These are phyloP conservation scores for Papilio polytes DNA, from an alignment of 1,140 invertebrate species.

Conservation along the genomic window DNA sequence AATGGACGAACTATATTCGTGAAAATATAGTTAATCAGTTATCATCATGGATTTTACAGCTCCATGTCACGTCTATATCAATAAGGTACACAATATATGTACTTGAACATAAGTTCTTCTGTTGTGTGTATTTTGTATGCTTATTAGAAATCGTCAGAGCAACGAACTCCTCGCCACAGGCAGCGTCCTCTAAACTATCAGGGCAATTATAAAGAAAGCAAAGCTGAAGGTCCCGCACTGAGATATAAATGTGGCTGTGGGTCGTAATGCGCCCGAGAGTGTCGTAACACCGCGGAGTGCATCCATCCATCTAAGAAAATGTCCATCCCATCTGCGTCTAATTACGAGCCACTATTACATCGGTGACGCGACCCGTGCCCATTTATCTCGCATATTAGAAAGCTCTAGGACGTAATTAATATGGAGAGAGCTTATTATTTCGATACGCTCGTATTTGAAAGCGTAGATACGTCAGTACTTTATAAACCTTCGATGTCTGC, in stretches of 20 bases:
- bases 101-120: neutral
- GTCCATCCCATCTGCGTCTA: slow-evolving; percentile 59
- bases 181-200: slow-evolving; percentile 17
- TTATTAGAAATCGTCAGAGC: neutral
- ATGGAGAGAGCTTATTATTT: slow-evolving; percentile 79
- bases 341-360: slow-evolving; percentile 68
- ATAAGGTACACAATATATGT: neutral
- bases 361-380: slow-evolving; percentile 46
- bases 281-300: slow-evolving; percentile 52
- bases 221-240: slow-evolving; percentile 3
- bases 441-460: slow-evolving; percentile 62
- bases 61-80: neutral
- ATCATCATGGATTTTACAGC: neutral
- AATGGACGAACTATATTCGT: neutral
- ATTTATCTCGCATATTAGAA: slow-evolving; percentile 74
- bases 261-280: slow-evolving; percentile 38
- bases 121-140: neutral
- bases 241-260: slow-evolving; percentile 31
- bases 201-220: slow-evolving; percentile 24
- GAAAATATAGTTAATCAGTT: neutral
- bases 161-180: neutral
- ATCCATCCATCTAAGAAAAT: slow-evolving; percentile 64
- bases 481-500: slow-evolving; percentile 65
- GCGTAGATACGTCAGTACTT: slow-evolving; percentile 60
- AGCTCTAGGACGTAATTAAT: slow-evolving; percentile 80